Evolutionary conservation across 2,113 vertebrate species (phyloP), one percentile per base, ranked within the genome.

Genomic region (Hipposideros armiger): DNA sequence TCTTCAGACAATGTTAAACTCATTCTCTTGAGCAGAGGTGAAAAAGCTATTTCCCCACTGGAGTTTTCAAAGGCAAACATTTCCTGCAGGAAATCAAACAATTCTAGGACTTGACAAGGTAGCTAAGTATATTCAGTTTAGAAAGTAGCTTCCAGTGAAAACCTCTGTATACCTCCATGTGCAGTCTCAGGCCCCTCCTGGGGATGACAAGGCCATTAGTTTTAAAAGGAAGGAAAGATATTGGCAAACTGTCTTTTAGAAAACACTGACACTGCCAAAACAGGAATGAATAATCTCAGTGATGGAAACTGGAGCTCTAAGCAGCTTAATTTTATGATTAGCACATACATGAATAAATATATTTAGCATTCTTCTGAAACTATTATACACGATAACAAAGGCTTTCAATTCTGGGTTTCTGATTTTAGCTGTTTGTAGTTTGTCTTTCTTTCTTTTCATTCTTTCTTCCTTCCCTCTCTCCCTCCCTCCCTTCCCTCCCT

Each of bases 61-160:
- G 40, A 47, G 76, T 80, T 93, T 98, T 98, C 94, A 97, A 98
- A 98, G 87, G 11, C 9, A 98, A 98, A 82, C 85, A 97, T 95
- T 98, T 97, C 69, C 76, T 50, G 5, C n/a, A 97, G 73, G 91
- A 78, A 96, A 88, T 95, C 93, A 97, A 97, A 98, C 69, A 73
- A 92, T 54, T 85, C 45, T 92, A 97, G 24, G 52, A 94, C 87
- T 62, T 96, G 92, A 95, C 36, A 90, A 98, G 96, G 32, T 73
- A 89, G 2, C 45, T 94, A 97, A 96, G 80, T 87, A 67, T 62
- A 91, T 32, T 72, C 95, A 50, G 83, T 88, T 97, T 97, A 97
- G 92, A 87, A 78, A 95, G 83, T 91, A 94, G 78, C 15, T 93
- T 47, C 13, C 74, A 66, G 11, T 64, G 13, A n/a, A 97, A 97